phyloP scores from a whole-genome alignment of 2,113 vertebrate genomes.

The Hyperoodon ampullatus region DNA sequence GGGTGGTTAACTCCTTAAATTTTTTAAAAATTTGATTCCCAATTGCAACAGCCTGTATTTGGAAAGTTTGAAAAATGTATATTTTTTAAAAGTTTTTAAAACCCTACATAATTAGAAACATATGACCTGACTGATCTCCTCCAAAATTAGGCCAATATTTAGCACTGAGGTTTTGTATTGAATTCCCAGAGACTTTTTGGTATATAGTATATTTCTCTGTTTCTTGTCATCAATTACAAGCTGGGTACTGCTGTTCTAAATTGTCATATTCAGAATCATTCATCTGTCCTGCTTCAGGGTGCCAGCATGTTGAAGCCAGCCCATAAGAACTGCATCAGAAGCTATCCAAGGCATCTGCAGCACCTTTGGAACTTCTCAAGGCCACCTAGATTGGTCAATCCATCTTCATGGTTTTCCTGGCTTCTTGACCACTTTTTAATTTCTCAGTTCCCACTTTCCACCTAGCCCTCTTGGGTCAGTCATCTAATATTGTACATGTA shows the following conservation, averaged over 20 bases:
- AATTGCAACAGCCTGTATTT: conserved; percentile 48
- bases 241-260: conserved; percentile 23
- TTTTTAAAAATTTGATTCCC: conserved; percentile 5
- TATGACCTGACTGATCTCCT: conserved; percentile 1
- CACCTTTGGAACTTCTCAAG: neutral
- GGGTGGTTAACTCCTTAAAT: neutral
- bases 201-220: neutral
- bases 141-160: conserved; percentile 46
- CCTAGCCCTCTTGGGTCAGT: neutral
- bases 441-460: conserved; percentile 31
- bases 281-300: neutral
- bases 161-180: conserved; percentile 46
- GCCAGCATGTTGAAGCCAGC: neutral
- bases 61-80: conserved; percentile 40
- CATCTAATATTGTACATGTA: neutral
- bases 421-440: conserved; percentile 37
- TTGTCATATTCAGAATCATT: conserved; percentile 2
- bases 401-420: conserved; percentile 21
- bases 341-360: neutral
- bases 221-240: neutral
- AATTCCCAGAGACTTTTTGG: conserved; percentile 35
- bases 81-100: conserved; percentile 60
- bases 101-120: conserved; percentile 40
- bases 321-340: neutral
- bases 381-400: neutral